Conservation (phyloP, 2,797 vertebrate species). For the Pterois miles region DNA sequence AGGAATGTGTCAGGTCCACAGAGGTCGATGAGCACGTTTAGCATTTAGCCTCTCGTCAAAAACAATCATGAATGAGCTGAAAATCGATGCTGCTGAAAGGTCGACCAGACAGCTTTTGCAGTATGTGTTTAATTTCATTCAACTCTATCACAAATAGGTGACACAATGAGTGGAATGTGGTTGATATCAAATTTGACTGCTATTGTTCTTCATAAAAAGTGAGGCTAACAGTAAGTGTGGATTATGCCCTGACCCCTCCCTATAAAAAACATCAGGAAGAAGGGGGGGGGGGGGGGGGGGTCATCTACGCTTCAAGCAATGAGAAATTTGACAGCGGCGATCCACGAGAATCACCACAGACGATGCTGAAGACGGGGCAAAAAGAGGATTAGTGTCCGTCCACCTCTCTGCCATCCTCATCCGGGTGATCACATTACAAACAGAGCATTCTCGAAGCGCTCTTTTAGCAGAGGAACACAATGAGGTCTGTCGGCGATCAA, state of each 20-base stretch:
- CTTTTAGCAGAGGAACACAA: constrained; percentile 67
- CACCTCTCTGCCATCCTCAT: constrained; percentile 56
- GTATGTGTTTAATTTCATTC: constrained; percentile 11
- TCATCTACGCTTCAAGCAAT: constrained; percentile 40
- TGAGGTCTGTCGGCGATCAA: constrained; percentile 70
- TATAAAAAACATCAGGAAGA: neutral
- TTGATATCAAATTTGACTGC: constrained; percentile 7
- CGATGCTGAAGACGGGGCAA: constrained; percentile 14
- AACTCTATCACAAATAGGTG: neutral
- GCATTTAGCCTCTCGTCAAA: constrained; percentile 41
- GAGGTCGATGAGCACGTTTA: constrained; percentile 53
- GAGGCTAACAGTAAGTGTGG: neutral
- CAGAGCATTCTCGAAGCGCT: constrained; percentile 53
- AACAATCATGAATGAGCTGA: constrained; percentile 11
- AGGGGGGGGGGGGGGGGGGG: neutral
- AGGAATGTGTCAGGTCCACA: constrained; percentile 63
- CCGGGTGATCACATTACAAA: constrained; percentile 69
- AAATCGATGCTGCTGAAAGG: constrained; percentile 28
- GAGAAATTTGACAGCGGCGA: constrained; percentile 40
- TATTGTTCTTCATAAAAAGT: constrained; percentile 37
- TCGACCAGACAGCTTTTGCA: neutral
- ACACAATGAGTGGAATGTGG: neutral
- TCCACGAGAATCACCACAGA: constrained; percentile 46
- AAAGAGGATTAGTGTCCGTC: constrained; percentile 57
- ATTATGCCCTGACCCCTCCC: constrained; percentile 22